Evolutionary conservation across 2,888 invertebrate species (phyloP), one percentile per base, ranked within the genome.

Genomic region (Cybosia mesomella): DNA sequence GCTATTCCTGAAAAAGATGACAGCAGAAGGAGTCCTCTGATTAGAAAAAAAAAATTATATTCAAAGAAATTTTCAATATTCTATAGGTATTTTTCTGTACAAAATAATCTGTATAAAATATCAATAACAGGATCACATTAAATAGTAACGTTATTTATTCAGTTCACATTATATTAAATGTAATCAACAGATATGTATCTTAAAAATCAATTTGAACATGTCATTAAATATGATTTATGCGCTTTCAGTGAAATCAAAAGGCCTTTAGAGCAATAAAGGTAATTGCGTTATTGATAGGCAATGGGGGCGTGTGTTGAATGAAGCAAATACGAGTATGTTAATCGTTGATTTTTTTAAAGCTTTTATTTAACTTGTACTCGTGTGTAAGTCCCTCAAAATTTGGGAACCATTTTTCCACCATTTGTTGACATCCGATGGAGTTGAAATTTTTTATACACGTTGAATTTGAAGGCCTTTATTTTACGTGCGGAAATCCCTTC

Each of bases 111-210:
- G 49, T 62, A 62, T 32, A 62, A 9, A 15, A 15, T 34, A 36
- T 57, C 34, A 64, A 39, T 55, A 22, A 39, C 21, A 54, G 32
- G 43, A 58, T 58, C n/a, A 43, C 43, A 54, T 32, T 58, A 72
- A 60, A 66, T 66, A 68, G 32, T 57, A 62, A 62, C 28, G 22
- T 22, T 70, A 58, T 74, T 68, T 64, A 70, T 65, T 71, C 57
- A 68, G 53, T 74, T 34, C 59, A 55, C 65, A 70, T 73, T n/a
- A 55, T 63, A 79, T 73, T 79, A 70, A 76, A 72, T 58, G 58
- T 67, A 73, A 75, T 81, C 63, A 72, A 72, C 55, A 64, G 73
- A 78, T 77, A 32, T 57, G 54, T 62, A 75, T 72, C 79, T 53
- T 70, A 58, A 68, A 58, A 64, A 68, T 69, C 58, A 65, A 67